Percentiles rank a stretch among this genome's conserved stretches.
Evolutionary conservation across 2,888 invertebrate species (phyloP).

Genomic region (Tenthredo distinguenda): DNA sequence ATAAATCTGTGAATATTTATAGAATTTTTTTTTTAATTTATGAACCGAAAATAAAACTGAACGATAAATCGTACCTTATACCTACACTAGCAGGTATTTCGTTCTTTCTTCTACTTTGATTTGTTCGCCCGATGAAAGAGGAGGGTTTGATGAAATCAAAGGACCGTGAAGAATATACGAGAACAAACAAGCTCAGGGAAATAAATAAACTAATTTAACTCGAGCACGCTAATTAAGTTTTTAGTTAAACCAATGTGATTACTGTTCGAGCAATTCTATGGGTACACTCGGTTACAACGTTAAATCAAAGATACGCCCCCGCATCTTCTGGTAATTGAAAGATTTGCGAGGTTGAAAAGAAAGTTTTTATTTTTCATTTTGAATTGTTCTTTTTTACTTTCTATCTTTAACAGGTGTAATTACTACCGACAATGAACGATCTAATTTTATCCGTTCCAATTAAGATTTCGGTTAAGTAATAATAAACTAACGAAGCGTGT

Average conservation of each 20-base stretch:
- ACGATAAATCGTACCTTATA: background rate
- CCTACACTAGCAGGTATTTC: too few species aligned
- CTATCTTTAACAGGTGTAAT: constrained; percentile 19
- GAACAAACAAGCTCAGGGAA: constrained; percentile 24
- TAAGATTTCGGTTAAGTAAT: constrained; percentile 22
- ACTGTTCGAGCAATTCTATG: constrained; percentile 22
- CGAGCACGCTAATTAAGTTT: constrained; percentile 35
- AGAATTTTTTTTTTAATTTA: background rate
- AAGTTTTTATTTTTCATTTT: background rate
- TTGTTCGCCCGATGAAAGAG: background rate
- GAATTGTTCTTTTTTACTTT: background rate
- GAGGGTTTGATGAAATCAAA: constrained; percentile 33
- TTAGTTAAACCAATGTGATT: constrained; percentile 47
- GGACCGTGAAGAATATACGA: constrained; percentile 33
- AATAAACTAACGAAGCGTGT: constrained; percentile 30
- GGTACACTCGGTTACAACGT: background rate
- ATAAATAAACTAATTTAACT: constrained; percentile 49
- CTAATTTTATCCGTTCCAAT: constrained; percentile 24
- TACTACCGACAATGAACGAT: background rate
- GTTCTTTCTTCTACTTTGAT: background rate
- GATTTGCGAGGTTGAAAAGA: constrained; percentile 21
- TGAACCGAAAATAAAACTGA: background rate
- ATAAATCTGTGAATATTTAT: background rate
- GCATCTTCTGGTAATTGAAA: constrained; percentile 10
- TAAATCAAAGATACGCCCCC: constrained; percentile 28